Percentiles rank a stretch among this genome's conserved stretches.
These are phyloP conservation scores for Caenorhabditis panamensis DNA, from an alignment of 2,888 invertebrate genomes.

Conservation along the genomic window DNA sequence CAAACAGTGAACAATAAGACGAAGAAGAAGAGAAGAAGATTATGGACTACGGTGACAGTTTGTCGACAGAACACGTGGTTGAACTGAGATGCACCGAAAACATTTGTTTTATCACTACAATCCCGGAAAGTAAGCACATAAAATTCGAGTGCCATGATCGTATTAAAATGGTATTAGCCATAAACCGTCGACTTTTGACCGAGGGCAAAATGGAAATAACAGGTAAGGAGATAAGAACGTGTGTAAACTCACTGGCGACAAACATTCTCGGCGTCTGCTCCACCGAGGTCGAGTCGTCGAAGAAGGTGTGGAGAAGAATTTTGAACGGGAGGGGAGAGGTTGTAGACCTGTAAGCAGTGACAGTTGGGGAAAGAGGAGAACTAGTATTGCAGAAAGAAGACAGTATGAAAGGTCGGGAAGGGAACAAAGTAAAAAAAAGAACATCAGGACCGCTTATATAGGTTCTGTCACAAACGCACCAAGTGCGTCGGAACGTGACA, in stretches of 20 bases:
- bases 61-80: not conserved
- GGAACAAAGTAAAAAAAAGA: slow-evolving; percentile 3
- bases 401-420: slow-evolving; percentile 14
- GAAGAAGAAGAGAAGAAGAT: not conserved
- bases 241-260: slow-evolving; percentile 42
- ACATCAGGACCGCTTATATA: slow-evolving; percentile 23
- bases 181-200: slow-evolving; percentile 38
- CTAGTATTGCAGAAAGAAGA: not conserved
- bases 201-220: not conserved
- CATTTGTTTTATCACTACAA: not conserved
- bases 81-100: not conserved
- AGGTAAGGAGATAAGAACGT: slow-evolving; percentile 1
- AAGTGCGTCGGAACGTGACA: slow-evolving; percentile 58
- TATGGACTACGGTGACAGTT: not conserved
- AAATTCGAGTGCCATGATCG: not conserved
- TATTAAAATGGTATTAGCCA: no score
- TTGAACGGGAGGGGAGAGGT: not conserved
- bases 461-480: slow-evolving; percentile 48
- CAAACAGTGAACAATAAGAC: not conserved
- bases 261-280: slow-evolving; percentile 53
- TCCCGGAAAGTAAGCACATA: not conserved
- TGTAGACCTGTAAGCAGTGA: not conserved
- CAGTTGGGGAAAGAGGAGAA: no score
- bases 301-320: slow-evolving; percentile 53
- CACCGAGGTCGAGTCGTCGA: slow-evolving; percentile 36